Conservation (phyloP, 2,888 invertebrate genomes). For the Eupeodes luniger region DNA sequence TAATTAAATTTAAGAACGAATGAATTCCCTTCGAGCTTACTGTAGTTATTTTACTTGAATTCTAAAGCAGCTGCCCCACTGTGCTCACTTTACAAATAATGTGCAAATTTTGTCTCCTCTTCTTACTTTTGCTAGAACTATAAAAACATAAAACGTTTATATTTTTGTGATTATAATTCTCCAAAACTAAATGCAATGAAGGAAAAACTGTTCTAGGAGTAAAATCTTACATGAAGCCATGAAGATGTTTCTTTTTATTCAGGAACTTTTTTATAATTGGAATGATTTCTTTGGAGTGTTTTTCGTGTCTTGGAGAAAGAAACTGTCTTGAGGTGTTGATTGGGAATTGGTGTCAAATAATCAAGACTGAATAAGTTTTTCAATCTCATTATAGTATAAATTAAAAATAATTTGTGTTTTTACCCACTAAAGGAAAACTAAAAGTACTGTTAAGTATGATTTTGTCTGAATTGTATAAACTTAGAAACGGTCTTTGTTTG, state of each 20-base stretch:
- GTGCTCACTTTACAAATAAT: neutral
- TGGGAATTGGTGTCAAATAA: constrained; percentile 19
- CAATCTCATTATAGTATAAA: neutral
- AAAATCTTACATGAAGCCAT: neutral
- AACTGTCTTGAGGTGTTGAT: neutral
- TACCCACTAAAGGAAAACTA: no score
- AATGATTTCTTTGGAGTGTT: constrained; percentile 4
- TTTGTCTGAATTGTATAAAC: no score
- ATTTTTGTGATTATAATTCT: constrained; percentile 26
- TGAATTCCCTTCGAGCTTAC: no score
- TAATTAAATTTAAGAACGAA: neutral
- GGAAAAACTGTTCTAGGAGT: neutral
- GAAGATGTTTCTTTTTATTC: neutral
- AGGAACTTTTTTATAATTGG: constrained; percentile 25
- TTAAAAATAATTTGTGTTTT: neutral
- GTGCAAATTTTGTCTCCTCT: constrained; percentile 1
- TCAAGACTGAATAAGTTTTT: neutral
- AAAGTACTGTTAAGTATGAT: no score
- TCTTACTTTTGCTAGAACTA: constrained; percentile 1
- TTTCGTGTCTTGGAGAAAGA: neutral
- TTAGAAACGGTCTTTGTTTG: no score
- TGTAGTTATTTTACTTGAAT: no score
- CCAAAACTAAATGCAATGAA: constrained; percentile 20
- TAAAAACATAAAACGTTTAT: constrained; percentile 40
- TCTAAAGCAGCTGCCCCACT: neutral